Evolutionary conservation across 2,888 invertebrate species (phyloP).

Genomic region (Drosophila maculinotata): DNA sequence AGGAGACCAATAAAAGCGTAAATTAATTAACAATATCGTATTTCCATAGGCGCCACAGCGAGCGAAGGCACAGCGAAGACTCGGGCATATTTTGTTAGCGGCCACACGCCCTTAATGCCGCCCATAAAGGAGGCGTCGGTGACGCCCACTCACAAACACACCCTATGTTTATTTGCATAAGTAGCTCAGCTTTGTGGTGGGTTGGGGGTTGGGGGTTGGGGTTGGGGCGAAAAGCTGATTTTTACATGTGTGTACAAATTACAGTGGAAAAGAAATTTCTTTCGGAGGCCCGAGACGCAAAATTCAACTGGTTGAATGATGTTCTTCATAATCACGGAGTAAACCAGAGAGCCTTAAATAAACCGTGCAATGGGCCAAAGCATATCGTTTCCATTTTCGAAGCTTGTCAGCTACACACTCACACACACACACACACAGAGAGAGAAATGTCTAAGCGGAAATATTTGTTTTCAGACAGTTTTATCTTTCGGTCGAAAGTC

Average conservation of each 20-base stretch:
- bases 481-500: conserved; percentile 71
- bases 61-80: conserved; percentile 38
- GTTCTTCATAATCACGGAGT: conserved; percentile 75
- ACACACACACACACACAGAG: background rate
- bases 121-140: conserved; percentile 2
- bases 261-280: conserved; percentile 52
- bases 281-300: conserved; percentile 37
- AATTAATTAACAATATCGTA: conserved; percentile 77
- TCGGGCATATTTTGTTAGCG: conserved; percentile 18
- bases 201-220: background rate
- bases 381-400: conserved; percentile 35
- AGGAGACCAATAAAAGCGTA: conserved; percentile 68
- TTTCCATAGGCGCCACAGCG: conserved; percentile 62
- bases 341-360: conserved; percentile 71
- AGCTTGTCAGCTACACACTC: conserved; percentile 16
- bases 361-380: conserved; percentile 52
- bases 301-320: conserved; percentile 78
- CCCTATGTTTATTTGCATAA: conserved; percentile 77
- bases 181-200: conserved; percentile 54
- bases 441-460: conserved; percentile 56
- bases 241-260: conserved; percentile 66
- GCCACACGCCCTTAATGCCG: conserved; percentile 3
- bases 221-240: conserved; percentile 20
- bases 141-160: conserved; percentile 46
- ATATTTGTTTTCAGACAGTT: conserved; percentile 77